Base-by-base conservation (phyloP, 2,888 invertebrate species). In the Apantesis nais region DNA sequence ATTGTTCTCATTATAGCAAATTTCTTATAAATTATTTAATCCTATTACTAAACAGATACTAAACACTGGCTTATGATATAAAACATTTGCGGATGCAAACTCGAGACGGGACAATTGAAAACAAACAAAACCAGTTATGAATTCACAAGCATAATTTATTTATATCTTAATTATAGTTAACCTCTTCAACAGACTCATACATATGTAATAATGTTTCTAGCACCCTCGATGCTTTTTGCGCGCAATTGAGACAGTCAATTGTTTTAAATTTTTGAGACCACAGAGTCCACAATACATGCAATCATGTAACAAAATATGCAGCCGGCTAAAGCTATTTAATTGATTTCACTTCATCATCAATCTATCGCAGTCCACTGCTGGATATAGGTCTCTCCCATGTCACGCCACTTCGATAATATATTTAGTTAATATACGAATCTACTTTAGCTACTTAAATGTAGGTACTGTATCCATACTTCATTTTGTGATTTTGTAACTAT, bases 1-100 rank as follows among this genome's bases (percentile, higher is more conserved):
- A 67, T 37, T 63, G 19, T 55, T n/a, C 67, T 31, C 25, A 61
- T 63, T 70, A 67, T 71, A 64, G 55, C 19, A 34, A 68, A 61
- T 58, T 66, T 63, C 37, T n/a, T 8, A 48, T 19, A 48, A 48
- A 48, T 48, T 48, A 48, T 0, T 12, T 25, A 29, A 29, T 55
- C 52, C 52, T 55, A 25, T 55, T 12, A 2, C 14, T 41, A 41
- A 11, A 25, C 8, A n/a, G n/a, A 3, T n/a, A 11, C 52, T n/a
- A n/a, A 52, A 52, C 0, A 52, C n/a, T 52, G 9, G 8, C n/a
- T n/a, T n/a, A n/a, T n/a, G n/a, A n/a, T n/a, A 48, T 44, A 48
- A 48, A 48, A 48, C 8, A 48, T 48, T 48, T 48, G 22, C 19
- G 22, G 48, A 48, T 2, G 22, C 1, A 48, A 22, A 48, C 22